A percentile compares a stretch with the other conserved stretches of the same genome.
phyloP scores from a whole-genome alignment of 2,797 vertebrate genomes.

The Chelmon rostratus region DNA sequence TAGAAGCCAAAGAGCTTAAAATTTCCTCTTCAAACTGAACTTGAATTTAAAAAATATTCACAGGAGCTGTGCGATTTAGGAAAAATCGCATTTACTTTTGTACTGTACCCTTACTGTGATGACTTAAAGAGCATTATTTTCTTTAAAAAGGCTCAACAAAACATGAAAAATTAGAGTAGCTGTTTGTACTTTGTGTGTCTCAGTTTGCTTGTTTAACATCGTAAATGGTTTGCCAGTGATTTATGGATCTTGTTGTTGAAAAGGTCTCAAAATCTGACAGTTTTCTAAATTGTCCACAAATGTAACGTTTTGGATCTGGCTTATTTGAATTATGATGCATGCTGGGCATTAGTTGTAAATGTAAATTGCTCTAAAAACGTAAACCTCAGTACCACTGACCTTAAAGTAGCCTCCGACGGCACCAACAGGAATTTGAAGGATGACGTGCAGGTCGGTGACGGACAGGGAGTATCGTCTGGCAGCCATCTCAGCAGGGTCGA shows the following conservation, averaged over 20 bases:
- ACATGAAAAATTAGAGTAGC: neutral
- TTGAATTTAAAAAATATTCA: neutral
- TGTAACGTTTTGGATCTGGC: too few species aligned
- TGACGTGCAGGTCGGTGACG: slow-evolving; percentile 61
- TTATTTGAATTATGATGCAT: neutral
- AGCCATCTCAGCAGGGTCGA: slow-evolving; percentile 72
- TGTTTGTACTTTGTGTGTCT: neutral
- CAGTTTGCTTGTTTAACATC: neutral
- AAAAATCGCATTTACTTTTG: too few species aligned
- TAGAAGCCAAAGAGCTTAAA: neutral
- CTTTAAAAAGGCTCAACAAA: neutral
- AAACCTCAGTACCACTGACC: slow-evolving; percentile 66
- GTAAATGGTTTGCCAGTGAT: too few species aligned
- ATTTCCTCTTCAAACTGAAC: neutral
- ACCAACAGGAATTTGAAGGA: slow-evolving; percentile 84
- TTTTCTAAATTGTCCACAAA: too few species aligned
- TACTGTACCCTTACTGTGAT: neutral
- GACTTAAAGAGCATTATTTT: neutral
- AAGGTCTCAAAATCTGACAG: too few species aligned
- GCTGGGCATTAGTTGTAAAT: neutral
- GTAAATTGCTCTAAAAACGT: neutral
- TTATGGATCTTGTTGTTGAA: too few species aligned
- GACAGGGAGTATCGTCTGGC: slow-evolving; percentile 75
- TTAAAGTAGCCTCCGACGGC: slow-evolving; percentile 85
- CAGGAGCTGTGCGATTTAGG: too few species aligned